Conservation (phyloP, 2,888 invertebrate species). For the Rhaphigaster nebulosa region DNA sequence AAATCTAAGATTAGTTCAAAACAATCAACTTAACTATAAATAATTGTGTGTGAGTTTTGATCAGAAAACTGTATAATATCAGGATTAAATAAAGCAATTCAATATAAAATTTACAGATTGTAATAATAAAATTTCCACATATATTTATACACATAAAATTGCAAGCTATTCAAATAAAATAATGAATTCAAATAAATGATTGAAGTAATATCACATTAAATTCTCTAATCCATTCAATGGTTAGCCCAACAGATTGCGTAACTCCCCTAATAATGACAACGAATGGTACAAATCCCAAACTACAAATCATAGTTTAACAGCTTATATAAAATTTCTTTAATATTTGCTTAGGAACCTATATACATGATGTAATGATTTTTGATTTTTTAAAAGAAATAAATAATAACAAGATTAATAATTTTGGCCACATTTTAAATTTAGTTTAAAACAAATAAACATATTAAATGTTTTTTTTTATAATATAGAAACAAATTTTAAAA, state of each 20-base stretch:
- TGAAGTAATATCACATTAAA: slow-evolving; percentile 30
- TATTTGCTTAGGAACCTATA: neutral
- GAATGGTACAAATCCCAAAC: neutral
- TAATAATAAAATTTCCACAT: neutral
- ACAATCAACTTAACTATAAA: neutral
- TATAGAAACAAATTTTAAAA: neutral
- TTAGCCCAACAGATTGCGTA: neutral
- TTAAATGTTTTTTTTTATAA: neutral
- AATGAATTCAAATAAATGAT: neutral
- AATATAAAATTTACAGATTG: neutral
- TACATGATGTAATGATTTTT: neutral
- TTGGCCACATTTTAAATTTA: neutral
- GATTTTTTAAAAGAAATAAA: neutral
- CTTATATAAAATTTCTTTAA: neutral
- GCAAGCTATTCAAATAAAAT: neutral
- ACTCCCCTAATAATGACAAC: neutral
- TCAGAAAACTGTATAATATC: neutral
- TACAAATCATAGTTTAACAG: neutral
- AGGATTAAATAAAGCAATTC: neutral
- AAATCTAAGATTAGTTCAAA: neutral
- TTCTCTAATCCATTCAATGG: neutral
- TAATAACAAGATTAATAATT: neutral
- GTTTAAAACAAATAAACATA: neutral
- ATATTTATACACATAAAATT: slow-evolving; percentile 29
- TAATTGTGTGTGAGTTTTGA: neutral